A percentile compares a stretch with the other conserved stretches of the same genome.
Conservation (phyloP, 1,140 invertebrate genomes). For the Glomeris maerens region DNA sequence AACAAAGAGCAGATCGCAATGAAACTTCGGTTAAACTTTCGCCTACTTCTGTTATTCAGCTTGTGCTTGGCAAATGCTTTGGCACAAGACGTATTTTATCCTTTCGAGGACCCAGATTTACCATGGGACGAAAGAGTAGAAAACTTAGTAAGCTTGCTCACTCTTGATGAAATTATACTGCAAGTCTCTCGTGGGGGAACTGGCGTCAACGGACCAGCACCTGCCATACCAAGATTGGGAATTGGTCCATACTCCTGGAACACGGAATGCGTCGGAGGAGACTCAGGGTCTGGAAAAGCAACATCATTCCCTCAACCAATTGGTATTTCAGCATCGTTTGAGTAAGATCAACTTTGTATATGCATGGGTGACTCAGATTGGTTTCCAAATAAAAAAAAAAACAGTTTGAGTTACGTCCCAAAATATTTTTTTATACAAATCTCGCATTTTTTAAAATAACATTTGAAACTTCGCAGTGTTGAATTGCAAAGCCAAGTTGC, state of each 20-base stretch:
- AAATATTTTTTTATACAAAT: background rate
- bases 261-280: constrained; percentile 26
- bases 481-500: constrained; percentile 21
- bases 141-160: constrained; percentile 25
- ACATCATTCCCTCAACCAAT: constrained; percentile 28
- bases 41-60: too few relatives aligned
- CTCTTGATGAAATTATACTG: constrained; percentile 23
- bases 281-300: constrained; percentile 21
- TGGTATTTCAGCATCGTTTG: constrained; percentile 26
- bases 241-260: constrained; percentile 26
- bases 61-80: too few relatives aligned
- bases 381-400: background rate
- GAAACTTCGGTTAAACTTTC: too few relatives aligned
- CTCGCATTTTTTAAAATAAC: background rate
- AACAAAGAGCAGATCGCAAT: too few relatives aligned
- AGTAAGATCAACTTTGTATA: constrained; percentile 16
- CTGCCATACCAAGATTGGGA: constrained; percentile 23
- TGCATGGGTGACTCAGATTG: background rate
- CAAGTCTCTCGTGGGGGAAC: constrained; percentile 27
- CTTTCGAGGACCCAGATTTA: constrained; percentile 25
- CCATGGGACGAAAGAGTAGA: constrained; percentile 26
- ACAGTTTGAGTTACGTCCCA: background rate
- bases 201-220: constrained; percentile 22
- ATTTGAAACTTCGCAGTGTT: constrained; percentile 12
- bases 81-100: too few relatives aligned